Percentiles rank a stretch among this genome's conserved stretches.
These are phyloP conservation scores for Hylomyscus alleni DNA, from an alignment of 2,797 vertebrate species.

Conservation along the genomic window DNA sequence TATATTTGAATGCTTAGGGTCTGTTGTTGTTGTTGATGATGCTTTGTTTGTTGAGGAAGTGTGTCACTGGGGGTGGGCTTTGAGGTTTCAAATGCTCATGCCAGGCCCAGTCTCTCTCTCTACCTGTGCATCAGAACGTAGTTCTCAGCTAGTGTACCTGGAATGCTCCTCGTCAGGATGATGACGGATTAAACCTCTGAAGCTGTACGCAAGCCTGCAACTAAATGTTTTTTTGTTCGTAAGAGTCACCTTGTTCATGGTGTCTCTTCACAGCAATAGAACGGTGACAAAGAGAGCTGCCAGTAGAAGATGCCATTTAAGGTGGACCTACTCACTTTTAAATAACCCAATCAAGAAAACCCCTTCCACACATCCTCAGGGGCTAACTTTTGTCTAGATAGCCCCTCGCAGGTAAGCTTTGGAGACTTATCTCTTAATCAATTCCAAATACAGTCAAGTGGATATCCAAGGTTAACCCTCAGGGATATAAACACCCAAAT, in stretches of 20 bases:
- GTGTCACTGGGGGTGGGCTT: neutral
- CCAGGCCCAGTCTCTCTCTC: neutral
- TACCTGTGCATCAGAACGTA: neutral
- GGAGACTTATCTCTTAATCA: neutral
- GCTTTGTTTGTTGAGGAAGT: neutral
- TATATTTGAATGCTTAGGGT: neutral
- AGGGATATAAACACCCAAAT: neutral
- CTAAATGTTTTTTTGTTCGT: neutral
- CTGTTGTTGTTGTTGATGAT: neutral
- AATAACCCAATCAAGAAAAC: neutral
- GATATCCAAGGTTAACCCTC: neutral
- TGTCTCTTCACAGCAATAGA: neutral
- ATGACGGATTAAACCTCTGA: neutral
- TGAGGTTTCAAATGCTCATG: neutral
- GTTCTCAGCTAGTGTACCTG: neutral
- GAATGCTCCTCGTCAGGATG: neutral
- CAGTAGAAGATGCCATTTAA: neutral
- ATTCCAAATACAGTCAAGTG: neutral
- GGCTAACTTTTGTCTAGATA: neutral
- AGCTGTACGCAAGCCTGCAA: neutral
- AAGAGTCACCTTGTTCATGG: neutral
- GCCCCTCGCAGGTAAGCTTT: neutral
- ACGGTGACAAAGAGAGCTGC: neutral
- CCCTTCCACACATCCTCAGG: neutral
- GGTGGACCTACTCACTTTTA: neutral